Percentiles rank a stretch among this genome's conserved stretches.
Evolutionary conservation across 1,140 invertebrate genomes (phyloP).

Genomic region (Drosophila tsacasi): DNA sequence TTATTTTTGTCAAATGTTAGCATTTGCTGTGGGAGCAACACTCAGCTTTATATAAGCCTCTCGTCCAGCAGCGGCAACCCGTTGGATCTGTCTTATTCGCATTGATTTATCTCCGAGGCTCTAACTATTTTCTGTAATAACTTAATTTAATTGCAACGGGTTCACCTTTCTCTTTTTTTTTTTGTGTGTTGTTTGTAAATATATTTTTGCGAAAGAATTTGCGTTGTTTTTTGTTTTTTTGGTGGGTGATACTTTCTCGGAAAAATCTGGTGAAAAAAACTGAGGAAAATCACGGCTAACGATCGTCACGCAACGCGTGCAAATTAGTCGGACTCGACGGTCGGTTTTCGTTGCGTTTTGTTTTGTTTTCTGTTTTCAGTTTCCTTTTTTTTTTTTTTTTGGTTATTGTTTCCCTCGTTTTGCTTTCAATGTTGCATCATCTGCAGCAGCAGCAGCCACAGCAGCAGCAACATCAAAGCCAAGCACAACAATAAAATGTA

Average conservation of each 20-base stretch:
- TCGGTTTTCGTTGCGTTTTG: slow-evolving; percentile 26
- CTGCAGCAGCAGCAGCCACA: slow-evolving; percentile 25
- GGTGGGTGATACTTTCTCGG: slow-evolving; percentile 16
- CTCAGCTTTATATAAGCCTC: slow-evolving; percentile 59
- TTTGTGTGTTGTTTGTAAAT: background rate
- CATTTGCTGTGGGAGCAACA: slow-evolving; percentile 43
- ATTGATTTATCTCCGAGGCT: slow-evolving; percentile 73
- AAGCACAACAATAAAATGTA: slow-evolving; percentile 64
- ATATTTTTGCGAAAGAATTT: slow-evolving; percentile 23
- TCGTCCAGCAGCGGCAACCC: slow-evolving; percentile 27
- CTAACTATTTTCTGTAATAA: slow-evolving; percentile 66
- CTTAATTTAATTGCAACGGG: slow-evolving; percentile 66
- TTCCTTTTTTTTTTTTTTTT: slow-evolving; percentile 10
- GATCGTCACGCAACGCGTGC: slow-evolving; percentile 61
- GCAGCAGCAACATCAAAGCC: slow-evolving; percentile 29
- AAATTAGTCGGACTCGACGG: slow-evolving; percentile 44
- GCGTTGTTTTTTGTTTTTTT: background rate
- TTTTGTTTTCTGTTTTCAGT: slow-evolving; percentile 14
- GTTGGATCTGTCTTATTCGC: slow-evolving; percentile 24
- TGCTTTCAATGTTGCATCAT: slow-evolving; percentile 46
- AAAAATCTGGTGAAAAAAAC: background rate
- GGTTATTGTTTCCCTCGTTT: slow-evolving; percentile 40
- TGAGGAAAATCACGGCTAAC: slow-evolving; percentile 32
- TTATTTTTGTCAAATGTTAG: slow-evolving; percentile 59
- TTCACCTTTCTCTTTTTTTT: slow-evolving; percentile 62